These are phyloP conservation scores for Casuarius casuarius DNA, from an alignment of 2,113 vertebrate species.

Conservation along the genomic window DNA sequence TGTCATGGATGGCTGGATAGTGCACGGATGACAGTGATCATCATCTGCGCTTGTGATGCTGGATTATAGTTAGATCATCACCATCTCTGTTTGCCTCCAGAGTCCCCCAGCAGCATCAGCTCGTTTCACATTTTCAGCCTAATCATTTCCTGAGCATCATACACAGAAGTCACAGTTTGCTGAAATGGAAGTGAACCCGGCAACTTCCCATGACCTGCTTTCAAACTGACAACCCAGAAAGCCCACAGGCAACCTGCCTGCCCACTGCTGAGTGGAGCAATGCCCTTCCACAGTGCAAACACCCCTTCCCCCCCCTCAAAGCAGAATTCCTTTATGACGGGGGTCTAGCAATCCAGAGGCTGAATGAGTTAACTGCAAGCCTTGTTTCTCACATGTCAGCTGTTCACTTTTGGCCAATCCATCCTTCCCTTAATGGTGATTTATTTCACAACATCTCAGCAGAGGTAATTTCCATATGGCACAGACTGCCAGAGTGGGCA, in stretches of 20 bases:
- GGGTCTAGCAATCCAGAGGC: accelerated
- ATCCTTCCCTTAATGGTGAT: constrained; percentile 30
- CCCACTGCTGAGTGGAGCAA: accelerated
- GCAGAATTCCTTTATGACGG: background rate
- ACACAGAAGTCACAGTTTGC: background rate
- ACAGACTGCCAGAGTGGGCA: constrained; percentile 38
- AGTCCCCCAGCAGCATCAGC: background rate
- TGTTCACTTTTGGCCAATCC: constrained; percentile 13
- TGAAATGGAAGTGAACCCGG: background rate
- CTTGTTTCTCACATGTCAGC: background rate
- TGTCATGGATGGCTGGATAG: background rate
- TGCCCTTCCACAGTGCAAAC: background rate
- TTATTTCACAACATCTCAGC: constrained; percentile 30
- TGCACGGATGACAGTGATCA: background rate
- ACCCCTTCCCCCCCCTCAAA: accelerated
- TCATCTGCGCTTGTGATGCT: background rate
- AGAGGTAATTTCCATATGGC: constrained; percentile 50
- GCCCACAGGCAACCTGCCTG: background rate
- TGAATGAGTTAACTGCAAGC: background rate
- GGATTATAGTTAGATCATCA: background rate
- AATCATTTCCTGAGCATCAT: accelerated
- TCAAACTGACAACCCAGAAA: background rate
- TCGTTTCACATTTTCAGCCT: background rate
- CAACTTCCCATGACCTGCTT: background rate
- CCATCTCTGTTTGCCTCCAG: background rate